Evolutionary conservation across 2,888 invertebrate genomes (phyloP).

Genomic region (Netelia fuscicornis): DNA sequence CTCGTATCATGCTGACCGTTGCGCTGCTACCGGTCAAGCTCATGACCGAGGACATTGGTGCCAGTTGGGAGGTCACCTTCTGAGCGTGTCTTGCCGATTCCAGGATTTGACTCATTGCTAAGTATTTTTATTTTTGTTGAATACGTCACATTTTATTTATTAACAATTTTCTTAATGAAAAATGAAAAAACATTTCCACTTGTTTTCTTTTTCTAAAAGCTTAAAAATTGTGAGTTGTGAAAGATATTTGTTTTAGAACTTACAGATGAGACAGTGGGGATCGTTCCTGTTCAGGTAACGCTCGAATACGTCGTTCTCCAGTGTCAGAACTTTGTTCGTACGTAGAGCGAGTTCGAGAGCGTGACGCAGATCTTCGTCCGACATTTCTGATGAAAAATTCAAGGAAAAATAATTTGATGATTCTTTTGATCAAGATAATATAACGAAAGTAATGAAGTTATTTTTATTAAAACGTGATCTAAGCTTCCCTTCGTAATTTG

Average conservation of each 20-base stretch:
- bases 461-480: slow-evolving; percentile 6
- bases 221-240: not conserved
- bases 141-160: slow-evolving; percentile 70
- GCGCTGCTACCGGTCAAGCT: slow-evolving; percentile 69
- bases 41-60: slow-evolving; percentile 68
- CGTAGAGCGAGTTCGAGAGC: slow-evolving; percentile 71
- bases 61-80: slow-evolving; percentile 66
- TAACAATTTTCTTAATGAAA: slow-evolving; percentile 73
- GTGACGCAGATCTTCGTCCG: slow-evolving; percentile 74
- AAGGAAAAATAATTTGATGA: slow-evolving; percentile 36
- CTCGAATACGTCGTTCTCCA: slow-evolving; percentile 87
- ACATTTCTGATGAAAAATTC: slow-evolving; percentile 72
- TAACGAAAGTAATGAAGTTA: slow-evolving; percentile 2
- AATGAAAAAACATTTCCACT: not conserved
- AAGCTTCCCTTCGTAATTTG: slow-evolving; percentile 69
- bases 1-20: slow-evolving; percentile 56
- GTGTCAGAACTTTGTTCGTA: slow-evolving; percentile 78
- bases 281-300: slow-evolving; percentile 85
- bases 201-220: not conserved
- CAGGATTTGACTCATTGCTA: slow-evolving; percentile 72
- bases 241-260: slow-evolving; percentile 74
- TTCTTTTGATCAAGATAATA: slow-evolving; percentile 14
- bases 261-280: slow-evolving; percentile 85
- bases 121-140: not conserved
- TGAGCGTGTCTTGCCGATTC: slow-evolving; percentile 72